These are phyloP conservation scores for Bostrychus sinensis DNA, from an alignment of 2,113 vertebrate genomes.

Conservation along the genomic window DNA sequence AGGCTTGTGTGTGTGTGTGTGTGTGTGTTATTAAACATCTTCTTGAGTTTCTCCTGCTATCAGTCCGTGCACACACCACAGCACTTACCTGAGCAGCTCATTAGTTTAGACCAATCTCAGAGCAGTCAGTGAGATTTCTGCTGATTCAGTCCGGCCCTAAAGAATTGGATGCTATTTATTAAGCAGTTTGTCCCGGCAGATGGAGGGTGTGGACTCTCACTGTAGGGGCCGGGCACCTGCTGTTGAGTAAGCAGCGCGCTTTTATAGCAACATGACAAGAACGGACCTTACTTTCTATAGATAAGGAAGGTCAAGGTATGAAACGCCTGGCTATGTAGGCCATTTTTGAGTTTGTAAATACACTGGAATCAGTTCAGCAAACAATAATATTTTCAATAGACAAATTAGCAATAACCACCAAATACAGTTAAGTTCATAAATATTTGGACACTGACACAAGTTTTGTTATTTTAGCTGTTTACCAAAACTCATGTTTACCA, in stretches of 20 bases:
- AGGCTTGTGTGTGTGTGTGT: background rate
- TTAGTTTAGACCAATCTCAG: conserved; percentile 58
- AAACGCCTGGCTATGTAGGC: background rate
- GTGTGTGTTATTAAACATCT: conserved; percentile 23
- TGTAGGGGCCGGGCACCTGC: conserved; percentile 35
- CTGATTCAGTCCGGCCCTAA: conserved; percentile 61
- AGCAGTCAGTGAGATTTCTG: conserved; percentile 51
- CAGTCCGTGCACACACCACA: background rate
- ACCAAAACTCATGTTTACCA: no score
- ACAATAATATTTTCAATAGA: no score
- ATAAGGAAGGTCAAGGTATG: conserved; percentile 11
- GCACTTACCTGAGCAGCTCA: conserved; percentile 44
- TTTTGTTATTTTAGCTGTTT: no score
- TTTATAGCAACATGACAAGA: conserved; percentile 21
- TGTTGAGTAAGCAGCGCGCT: conserved; percentile 37
- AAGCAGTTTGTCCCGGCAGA: conserved; percentile 67
- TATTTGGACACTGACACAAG: no score
- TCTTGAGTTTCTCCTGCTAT: conserved; percentile 23
- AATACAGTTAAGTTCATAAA: no score
- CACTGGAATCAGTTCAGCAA: no score
- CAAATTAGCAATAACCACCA: no score
- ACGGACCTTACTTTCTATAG: conserved; percentile 26
- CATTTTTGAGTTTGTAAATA: background rate
- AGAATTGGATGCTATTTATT: conserved; percentile 58
- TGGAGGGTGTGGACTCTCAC: conserved; percentile 41